Evolutionary conservation across 2,888 invertebrate genomes (phyloP), one percentile per base, ranked within the genome.

Genomic region (Pandemis corylana): DNA sequence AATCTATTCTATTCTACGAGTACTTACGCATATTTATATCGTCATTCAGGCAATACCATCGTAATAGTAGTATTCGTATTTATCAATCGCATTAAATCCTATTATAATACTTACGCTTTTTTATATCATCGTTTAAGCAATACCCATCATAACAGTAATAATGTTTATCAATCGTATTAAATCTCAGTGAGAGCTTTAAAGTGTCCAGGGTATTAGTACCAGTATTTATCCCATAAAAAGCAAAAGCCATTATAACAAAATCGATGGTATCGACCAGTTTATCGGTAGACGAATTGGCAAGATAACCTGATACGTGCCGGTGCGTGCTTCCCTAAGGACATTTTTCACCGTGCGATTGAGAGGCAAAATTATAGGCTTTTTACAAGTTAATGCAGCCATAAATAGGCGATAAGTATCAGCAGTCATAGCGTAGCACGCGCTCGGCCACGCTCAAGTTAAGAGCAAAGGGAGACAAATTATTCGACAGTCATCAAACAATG

Each of bases 291-390:
- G 62, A 67, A 75, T 70, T 63, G 46, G 49, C 70, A 51, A 74
- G 74, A 74, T 74, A 59, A 69, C 63, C 76, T 72, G 59, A 75
- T 75, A 77, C 71, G 71, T 49, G 56, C 72, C 61, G 77, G 76
- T 77, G 77, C 76, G 75, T 78, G 76, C 68, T 65, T 87, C 89
- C 90, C 87, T 82, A 70, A 79, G 90, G 91, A 87, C 83, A 88
- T 91, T 92, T 92, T 92, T 89, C 89, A 89, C 89, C 83, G 82
- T 76, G 80, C 83, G 76, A 82, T 82, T 81, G 83, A 82, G 82
- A 83, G 79, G 81, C 80, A 81, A 91, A 91, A 92, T 93, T 91
- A 90, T 90, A 88, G 90, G 87, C 89, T 89, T 92, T 90, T 90
- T 90, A 89, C 88, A 86, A 88, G 87, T 89, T 90, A 91, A 91